Conservation (phyloP, 2,888 invertebrate genomes). For the Spialia ferax region DNA sequence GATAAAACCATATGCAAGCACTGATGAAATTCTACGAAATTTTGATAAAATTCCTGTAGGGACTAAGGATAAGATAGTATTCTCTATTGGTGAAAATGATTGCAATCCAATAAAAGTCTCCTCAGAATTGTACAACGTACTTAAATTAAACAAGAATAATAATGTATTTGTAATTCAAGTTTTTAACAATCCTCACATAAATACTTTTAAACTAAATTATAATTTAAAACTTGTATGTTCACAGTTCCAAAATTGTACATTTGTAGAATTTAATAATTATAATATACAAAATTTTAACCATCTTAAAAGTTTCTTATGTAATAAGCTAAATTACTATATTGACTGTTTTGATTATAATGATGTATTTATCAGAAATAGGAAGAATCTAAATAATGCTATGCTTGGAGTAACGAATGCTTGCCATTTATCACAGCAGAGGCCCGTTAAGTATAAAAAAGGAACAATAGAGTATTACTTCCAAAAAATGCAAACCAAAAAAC, state of each 20-base stretch:
- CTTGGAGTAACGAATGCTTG: not conserved
- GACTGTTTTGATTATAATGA: not conserved
- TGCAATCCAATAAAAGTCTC: not conserved
- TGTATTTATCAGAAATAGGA: not conserved
- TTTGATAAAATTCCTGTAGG: not conserved
- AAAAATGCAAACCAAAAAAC: not conserved
- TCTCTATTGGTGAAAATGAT: conserved; percentile 4
- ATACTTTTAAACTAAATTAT: too few species aligned
- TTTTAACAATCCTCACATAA: too few species aligned
- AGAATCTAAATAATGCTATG: not conserved
- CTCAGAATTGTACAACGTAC: too few species aligned
- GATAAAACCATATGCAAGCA: not conserved
- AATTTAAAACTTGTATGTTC: too few species aligned
- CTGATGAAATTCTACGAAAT: not conserved
- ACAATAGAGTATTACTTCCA: conserved; percentile 11
- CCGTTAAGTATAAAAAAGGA: conserved; percentile 3
- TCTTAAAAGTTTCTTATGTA: not conserved
- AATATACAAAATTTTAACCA: not conserved
- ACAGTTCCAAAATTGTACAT: too few species aligned
- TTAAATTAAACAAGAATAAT: too few species aligned
- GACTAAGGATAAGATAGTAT: not conserved
- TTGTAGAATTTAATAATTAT: too few species aligned
- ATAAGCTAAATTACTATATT: not conserved
- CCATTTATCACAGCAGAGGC: not conserved
- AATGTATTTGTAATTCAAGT: too few species aligned